Evolutionary conservation across 2,888 invertebrate species (phyloP).

Genomic region (Oscheius onirici): DNA sequence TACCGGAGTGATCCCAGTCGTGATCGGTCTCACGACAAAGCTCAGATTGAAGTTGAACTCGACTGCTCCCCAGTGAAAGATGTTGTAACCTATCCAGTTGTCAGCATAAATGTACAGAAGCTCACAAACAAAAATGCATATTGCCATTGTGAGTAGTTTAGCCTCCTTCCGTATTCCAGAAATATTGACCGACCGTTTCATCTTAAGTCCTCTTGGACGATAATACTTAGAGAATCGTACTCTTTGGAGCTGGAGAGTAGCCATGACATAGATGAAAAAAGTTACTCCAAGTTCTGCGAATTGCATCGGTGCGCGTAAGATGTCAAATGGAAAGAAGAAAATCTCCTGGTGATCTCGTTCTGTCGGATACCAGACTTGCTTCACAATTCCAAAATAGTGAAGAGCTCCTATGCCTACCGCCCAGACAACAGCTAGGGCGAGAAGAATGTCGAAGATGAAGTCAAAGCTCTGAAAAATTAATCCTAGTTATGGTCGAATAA

Average conservation of each 20-base stretch:
- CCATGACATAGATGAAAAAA: constrained; percentile 1
- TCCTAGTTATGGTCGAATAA: no score
- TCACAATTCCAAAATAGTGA: constrained; percentile 17
- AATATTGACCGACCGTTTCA: neutral
- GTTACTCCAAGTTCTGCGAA: constrained; percentile 12
- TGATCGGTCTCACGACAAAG: constrained; percentile 10
- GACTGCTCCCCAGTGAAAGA: neutral
- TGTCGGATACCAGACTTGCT: constrained; percentile 11
- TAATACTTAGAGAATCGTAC: neutral
- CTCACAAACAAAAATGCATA: constrained; percentile 14
- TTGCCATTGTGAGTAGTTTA: neutral
- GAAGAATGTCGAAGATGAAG: neutral
- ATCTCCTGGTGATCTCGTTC: constrained; percentile 10
- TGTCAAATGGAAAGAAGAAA: constrained; percentile 12
- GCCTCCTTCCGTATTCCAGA: neutral
- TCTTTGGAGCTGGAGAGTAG: neutral
- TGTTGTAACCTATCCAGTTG: constrained; percentile 16
- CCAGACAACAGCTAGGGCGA: neutral
- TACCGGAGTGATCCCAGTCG: constrained; percentile 26
- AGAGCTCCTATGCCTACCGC: neutral
- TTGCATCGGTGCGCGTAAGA: neutral
- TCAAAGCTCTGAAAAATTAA: no score
- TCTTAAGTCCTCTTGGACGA: neutral
- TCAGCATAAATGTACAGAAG: constrained; percentile 8
- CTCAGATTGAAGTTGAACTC: constrained; percentile 23